Base-by-base conservation (phyloP, 2,888 invertebrate genomes). In the Agrochola lota region DNA sequence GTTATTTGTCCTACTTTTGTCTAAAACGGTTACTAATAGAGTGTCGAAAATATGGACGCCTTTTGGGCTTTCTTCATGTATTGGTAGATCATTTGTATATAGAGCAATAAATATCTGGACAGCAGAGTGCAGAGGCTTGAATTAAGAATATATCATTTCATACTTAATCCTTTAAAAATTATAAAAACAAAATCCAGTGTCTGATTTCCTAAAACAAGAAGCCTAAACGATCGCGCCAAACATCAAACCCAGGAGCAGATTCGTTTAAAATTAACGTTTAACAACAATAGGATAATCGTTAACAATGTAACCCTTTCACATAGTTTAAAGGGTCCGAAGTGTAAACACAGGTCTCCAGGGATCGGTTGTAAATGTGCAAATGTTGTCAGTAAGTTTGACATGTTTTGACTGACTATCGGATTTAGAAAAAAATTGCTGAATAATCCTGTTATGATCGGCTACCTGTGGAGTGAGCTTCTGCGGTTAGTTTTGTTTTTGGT, bases 331-430 rank as follows among this genome's bases (percentile, higher is more conserved):
- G 92, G 91, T 68, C 90, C 85, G 77, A 83, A 89, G 90, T 93
- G 91, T 94, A 92, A 92, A 89, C 90, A 80, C 87, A 90, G 89
- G 87, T 89, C 91, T 91, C 95, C 70, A 81, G 95, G 94, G 96
- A 94, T 83, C 83, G 86, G 74, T 91, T 92, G 86, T 91, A 66
- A 76, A 90, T 91, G 92, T 90, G 92, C 91, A 91, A 94, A 94
- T 93, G 89, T 93, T 94, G 93, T 92, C 91, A 87, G 88, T 68
- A 85, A 91, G 93, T 95, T 95, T 95, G 96, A 94, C 94, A 94
- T 96, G 94, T 96, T 96, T 94, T 96, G 96, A 96, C 95, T 92
- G 84, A 74, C 89, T 92, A 91, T 92, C 84, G 94, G 93, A 94
- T 95, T 95, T 89, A 78, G 73, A 78, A 86, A 84, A 90, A 91